Conservation (phyloP, 2,113 vertebrate species). For the Boleophthalmus pectinirostris region DNA sequence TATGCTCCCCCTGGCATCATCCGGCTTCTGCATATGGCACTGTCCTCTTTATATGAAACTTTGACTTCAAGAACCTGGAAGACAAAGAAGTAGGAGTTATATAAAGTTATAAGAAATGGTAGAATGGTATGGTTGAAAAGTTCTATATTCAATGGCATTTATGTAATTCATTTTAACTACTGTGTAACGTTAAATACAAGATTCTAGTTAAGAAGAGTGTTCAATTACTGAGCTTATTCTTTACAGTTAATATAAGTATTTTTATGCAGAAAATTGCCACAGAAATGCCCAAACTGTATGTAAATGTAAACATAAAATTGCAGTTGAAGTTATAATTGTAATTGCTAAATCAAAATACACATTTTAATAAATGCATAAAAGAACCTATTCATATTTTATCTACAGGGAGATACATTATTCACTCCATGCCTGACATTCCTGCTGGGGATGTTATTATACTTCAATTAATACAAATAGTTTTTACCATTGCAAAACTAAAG, state of each 20-base stretch:
- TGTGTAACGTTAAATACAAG: background rate
- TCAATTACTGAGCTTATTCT: background rate
- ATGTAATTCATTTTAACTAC: background rate
- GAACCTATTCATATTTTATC: constrained; percentile 68
- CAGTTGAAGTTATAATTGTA: background rate
- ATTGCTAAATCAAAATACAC: constrained; percentile 56
- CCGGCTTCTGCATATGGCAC: constrained; percentile 38
- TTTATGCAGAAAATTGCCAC: background rate
- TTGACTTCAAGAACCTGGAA: constrained; percentile 36
- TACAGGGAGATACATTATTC: constrained; percentile 72
- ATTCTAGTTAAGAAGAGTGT: background rate
- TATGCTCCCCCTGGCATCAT: constrained; percentile 54
- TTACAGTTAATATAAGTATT: background rate
- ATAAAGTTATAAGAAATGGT: background rate
- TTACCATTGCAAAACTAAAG: constrained; percentile 71
- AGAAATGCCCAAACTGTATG: background rate
- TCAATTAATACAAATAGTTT: constrained; percentile 70
- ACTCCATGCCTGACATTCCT: constrained; percentile 49
- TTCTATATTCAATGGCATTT: background rate
- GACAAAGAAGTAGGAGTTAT: background rate
- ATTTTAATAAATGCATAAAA: constrained; percentile 76
- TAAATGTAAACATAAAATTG: background rate
- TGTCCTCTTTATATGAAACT: constrained; percentile 50
- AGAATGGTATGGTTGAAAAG: background rate
- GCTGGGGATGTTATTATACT: constrained; percentile 72